A percentile compares a stretch with the other conserved stretches of the same genome.
phyloP scores from a whole-genome alignment of 2,113 vertebrate species.

The Dinomys branickii region DNA sequence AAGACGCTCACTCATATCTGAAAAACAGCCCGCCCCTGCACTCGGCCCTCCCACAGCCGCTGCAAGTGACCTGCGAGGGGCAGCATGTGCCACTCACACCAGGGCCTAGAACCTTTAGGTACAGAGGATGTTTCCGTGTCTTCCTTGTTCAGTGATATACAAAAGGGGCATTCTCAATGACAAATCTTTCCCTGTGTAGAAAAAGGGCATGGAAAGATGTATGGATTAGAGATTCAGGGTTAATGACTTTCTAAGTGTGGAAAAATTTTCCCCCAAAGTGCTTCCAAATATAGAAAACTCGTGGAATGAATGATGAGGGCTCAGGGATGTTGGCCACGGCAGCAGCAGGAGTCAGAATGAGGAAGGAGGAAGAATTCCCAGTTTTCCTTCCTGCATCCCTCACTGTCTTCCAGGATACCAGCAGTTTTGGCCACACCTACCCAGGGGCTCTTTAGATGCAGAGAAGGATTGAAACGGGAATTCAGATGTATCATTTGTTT shows the following conservation, averaged over 20 bases:
- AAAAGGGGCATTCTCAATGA: neutral
- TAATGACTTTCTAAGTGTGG: constrained; percentile 57
- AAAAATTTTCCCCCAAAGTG: constrained; percentile 36
- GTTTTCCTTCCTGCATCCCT: neutral
- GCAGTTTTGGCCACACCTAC: fast-evolving
- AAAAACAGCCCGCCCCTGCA: neutral
- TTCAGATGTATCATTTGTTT: neutral
- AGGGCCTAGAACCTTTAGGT: neutral
- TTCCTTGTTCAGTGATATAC: neutral
- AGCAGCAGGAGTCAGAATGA: neutral
- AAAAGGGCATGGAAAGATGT: neutral
- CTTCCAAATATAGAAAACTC: constrained; percentile 49
- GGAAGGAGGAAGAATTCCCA: neutral
- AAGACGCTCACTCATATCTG: neutral
- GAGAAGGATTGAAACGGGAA: neutral
- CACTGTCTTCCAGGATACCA: neutral
- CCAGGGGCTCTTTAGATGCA: neutral
- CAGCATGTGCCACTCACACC: neutral
- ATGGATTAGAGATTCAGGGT: neutral
- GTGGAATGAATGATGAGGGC: neutral
- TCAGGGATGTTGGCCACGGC: neutral
- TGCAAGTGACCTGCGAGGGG: neutral
- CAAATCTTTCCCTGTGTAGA: neutral
- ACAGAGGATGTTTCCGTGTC: neutral
- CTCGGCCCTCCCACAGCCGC: neutral